Conservation (phyloP, 2,797 vertebrate genomes). For the Linurgus olivaceus region DNA sequence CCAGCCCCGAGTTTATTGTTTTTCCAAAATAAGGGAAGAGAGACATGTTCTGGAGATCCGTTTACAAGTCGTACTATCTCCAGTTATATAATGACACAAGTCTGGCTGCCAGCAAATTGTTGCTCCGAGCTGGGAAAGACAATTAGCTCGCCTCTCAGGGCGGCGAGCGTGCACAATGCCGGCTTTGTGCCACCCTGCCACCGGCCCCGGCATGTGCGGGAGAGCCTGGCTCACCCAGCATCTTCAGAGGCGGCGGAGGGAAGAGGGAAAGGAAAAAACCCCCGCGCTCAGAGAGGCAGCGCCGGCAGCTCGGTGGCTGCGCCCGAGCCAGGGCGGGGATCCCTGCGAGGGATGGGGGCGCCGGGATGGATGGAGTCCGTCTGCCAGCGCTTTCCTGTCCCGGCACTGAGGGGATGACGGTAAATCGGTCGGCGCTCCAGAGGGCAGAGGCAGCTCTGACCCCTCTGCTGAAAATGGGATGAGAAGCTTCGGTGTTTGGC, state of each 20-base stretch:
- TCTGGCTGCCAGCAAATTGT: slow-evolving; percentile 63
- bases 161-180: slow-evolving; percentile 45
- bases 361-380: background rate
- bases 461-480: slow-evolving; percentile 6
- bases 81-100: slow-evolving; percentile 70
- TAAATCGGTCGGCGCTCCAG: background rate
- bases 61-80: slow-evolving; percentile 61
- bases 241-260: background rate
- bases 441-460: slow-evolving; percentile 19
- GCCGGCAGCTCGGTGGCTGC: background rate
- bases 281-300: rapidly evolving
- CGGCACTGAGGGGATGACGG: background rate
- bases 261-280: background rate
- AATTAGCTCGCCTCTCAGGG: slow-evolving; percentile 64
- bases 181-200: slow-evolving; percentile 69
- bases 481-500: slow-evolving; percentile 19
- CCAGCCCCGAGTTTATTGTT: slow-evolving; percentile 12
- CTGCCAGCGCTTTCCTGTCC: slow-evolving; percentile 29
- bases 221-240: background rate
- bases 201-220: slow-evolving; percentile 9
- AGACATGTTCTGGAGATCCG: slow-evolving; percentile 34
- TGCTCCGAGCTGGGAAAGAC: slow-evolving; percentile 43
- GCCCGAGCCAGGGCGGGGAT: background rate
- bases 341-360: background rate
- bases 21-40: slow-evolving; percentile 43